These are phyloP conservation scores for Brachyrhaphis roseni DNA, from an alignment of 2,797 vertebrate genomes.

Conservation along the genomic window DNA sequence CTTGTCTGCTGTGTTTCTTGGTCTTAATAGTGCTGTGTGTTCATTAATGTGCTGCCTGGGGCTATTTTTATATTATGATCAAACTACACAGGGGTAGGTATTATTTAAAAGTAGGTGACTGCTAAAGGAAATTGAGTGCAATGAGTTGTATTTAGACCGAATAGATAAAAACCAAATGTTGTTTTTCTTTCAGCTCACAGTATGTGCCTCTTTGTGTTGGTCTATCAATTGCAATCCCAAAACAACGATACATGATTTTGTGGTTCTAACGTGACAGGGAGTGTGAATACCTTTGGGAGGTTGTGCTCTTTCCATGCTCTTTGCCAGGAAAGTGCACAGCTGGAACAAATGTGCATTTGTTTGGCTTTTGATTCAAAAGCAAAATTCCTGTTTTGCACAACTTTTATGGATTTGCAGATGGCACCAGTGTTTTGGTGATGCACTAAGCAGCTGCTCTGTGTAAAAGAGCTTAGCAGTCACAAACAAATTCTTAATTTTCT, in stretches of 20 bases:
- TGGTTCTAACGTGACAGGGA: neutral
- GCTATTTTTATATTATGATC: neutral
- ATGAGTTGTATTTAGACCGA: neutral
- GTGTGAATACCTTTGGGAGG: neutral
- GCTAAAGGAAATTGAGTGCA: neutral
- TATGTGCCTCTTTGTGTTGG: neutral
- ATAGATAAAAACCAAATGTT: neutral
- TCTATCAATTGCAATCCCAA: neutral
- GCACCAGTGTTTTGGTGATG: neutral
- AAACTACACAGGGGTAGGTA: neutral
- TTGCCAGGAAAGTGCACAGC: neutral
- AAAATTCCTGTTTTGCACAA: neutral
- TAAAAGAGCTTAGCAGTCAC: neutral
- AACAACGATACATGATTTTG: neutral
- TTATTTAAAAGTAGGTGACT: neutral
- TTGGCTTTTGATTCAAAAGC: constrained; percentile 3
- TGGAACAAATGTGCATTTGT: neutral
- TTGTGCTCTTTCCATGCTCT: neutral
- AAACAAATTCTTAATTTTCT: neutral
- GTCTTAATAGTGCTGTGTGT: neutral
- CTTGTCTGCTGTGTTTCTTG: neutral
- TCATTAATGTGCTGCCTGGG: neutral
- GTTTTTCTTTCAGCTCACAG: neutral
- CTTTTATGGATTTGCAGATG: constrained; percentile 2
- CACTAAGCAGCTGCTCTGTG: neutral